A percentile compares a stretch with the other conserved stretches of the same genome.
phyloP scores from a whole-genome alignment of 92 coral and sea anemone genomes.

The Parazoanthus swiftii region DNA sequence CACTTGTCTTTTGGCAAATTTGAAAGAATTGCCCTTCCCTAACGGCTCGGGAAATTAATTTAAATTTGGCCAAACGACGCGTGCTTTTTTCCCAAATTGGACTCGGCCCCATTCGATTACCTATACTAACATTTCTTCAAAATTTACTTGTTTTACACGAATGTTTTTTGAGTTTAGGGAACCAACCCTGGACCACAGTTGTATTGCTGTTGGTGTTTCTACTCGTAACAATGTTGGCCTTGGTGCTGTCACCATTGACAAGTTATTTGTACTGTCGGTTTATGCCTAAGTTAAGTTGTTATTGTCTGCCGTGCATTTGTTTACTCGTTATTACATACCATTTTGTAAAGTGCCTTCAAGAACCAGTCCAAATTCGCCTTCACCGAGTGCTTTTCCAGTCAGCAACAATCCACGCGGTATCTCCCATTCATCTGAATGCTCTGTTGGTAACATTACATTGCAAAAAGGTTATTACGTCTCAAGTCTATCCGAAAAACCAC shows the following conservation, averaged over 20 bases:
- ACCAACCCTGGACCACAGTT: background rate
- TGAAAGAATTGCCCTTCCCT: too few species aligned
- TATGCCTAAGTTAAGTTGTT: background rate
- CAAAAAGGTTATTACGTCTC: background rate
- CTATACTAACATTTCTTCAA: too few species aligned
- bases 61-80: too few species aligned
- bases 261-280: background rate
- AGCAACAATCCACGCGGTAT: constrained; percentile 24
- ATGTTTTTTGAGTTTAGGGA: background rate
- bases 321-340: background rate
- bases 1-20: too few species aligned
- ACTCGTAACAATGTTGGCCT: background rate
- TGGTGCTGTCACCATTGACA: background rate
- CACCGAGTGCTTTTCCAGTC: constrained; percentile 4
- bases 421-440: constrained; percentile 21
- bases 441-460: background rate
- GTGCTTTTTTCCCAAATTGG: too few species aligned
- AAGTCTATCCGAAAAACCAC: too few species aligned
- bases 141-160: background rate
- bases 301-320: background rate
- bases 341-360: constrained; percentile 32
- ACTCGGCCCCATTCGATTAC: too few species aligned
- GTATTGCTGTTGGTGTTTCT: background rate
- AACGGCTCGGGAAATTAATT: too few species aligned
- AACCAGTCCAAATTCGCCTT: constrained; percentile 41